Evolutionary conservation across 2,797 vertebrate genomes (phyloP).

Genomic region (Chanos chanos): DNA sequence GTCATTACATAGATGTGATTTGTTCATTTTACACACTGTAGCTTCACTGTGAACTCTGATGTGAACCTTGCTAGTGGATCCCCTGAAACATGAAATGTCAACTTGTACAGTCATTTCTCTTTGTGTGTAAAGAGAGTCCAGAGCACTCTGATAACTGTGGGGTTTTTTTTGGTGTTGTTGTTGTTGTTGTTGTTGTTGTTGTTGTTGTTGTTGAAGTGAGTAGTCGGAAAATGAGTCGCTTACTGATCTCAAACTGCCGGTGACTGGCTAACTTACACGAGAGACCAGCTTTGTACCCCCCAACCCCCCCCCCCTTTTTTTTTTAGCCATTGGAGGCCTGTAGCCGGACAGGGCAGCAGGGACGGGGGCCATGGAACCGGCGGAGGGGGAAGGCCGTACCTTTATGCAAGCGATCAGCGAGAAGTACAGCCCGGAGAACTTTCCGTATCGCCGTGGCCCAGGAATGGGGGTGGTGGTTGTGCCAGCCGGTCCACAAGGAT

Average conservation of each 20-base stretch:
- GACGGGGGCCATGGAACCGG: constrained; percentile 84
- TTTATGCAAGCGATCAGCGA: constrained; percentile 98
- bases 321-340: neutral
- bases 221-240: too few species aligned
- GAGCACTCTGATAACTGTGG: neutral
- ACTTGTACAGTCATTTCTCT: too few species aligned
- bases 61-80: too few species aligned
- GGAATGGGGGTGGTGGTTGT: constrained; percentile 89
- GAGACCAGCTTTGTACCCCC: neutral
- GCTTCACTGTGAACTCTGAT: too few species aligned
- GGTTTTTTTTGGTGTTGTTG: neutral
- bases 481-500: constrained; percentile 84
- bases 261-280: neutral
- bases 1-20: too few species aligned
- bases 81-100: too few species aligned
- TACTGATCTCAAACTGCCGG: neutral
- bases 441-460: constrained; percentile 88
- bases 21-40: too few species aligned
- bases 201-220: too few species aligned
- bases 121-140: too few species aligned
- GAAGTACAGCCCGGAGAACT: constrained; percentile 98
- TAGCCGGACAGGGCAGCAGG: constrained; percentile 25
- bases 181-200: neutral
- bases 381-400: constrained; percentile 77
- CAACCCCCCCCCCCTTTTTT: neutral